Conservation (phyloP, 1,140 invertebrate species). For the Drosophila parabipectinata region DNA sequence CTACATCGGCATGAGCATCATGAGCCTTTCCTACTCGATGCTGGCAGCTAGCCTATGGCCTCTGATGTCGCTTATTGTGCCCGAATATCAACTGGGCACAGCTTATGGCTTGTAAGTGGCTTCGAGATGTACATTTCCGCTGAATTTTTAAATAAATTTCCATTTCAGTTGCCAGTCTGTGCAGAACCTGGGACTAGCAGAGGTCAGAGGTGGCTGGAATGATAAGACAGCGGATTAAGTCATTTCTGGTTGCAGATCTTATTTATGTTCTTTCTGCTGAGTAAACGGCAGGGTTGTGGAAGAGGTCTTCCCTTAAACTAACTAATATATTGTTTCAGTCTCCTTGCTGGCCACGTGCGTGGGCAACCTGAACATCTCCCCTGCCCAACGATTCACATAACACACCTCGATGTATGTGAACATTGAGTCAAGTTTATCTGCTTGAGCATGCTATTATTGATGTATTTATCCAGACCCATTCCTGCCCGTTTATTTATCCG, state of each 20-base stretch:
- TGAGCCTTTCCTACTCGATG: conserved; percentile 96
- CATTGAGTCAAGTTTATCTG: conserved; percentile 78
- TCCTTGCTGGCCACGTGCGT: conserved; percentile 89
- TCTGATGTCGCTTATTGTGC: conserved; percentile 95
- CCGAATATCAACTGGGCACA: conserved; percentile 96
- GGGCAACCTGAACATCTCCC: conserved; percentile 93
- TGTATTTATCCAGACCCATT: conserved; percentile 14
- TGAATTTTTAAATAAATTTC: background rate
- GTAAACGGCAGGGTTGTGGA: conserved; percentile 27
- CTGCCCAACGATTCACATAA: conserved; percentile 81
- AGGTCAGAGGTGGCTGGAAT: conserved; percentile 93
- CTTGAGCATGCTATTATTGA: conserved; percentile 59
- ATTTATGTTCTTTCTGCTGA: conserved; percentile 93
- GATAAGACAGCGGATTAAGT: conserved; percentile 89
- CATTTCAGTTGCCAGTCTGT: conserved; percentile 91
- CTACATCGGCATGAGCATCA: conserved; percentile 93
- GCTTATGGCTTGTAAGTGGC: conserved; percentile 93
- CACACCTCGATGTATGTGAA: conserved; percentile 82
- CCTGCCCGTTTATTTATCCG: background rate
- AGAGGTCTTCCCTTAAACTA: background rate
- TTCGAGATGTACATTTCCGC: no score
- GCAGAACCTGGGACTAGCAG: conserved; percentile 96
- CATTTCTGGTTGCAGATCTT: conserved; percentile 97
- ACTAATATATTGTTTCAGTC: conserved; percentile 75
- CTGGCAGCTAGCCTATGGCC: conserved; percentile 98